These are phyloP conservation scores for Elegia similella DNA, from an alignment of 2,888 invertebrate species.

Conservation along the genomic window DNA sequence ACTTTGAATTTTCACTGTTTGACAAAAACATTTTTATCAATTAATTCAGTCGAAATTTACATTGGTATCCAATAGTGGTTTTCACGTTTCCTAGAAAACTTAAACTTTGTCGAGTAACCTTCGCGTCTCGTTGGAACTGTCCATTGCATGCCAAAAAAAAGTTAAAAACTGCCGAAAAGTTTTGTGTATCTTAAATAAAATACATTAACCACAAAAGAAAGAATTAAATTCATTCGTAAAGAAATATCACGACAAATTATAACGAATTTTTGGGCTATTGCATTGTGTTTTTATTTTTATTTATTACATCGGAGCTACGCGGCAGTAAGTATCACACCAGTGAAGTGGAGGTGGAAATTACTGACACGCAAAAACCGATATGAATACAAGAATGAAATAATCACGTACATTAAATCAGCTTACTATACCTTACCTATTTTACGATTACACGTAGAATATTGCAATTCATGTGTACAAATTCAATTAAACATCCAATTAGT, in stretches of 20 bases:
- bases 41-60: conserved; percentile 50
- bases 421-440: conserved; percentile 76
- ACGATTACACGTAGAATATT: conserved; percentile 66
- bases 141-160: conserved; percentile 63
- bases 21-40: conserved; percentile 48
- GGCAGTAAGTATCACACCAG: conserved; percentile 30
- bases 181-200: conserved; percentile 64
- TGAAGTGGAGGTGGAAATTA: conserved; percentile 26
- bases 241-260: conserved; percentile 62
- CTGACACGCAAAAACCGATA: conserved; percentile 50
- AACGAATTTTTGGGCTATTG: conserved; percentile 79
- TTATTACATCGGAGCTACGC: conserved; percentile 54
- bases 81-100: conserved; percentile 76
- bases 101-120: conserved; percentile 63
- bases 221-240: conserved; percentile 47
- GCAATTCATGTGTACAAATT: conserved; percentile 49
- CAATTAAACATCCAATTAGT: conserved; percentile 31
- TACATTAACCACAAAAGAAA: conserved; percentile 40
- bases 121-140: conserved; percentile 60
- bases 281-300: conserved; percentile 64
- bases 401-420: conserved; percentile 80
- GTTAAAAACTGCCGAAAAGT: conserved; percentile 64
- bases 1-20: conserved; percentile 62
- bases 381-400: conserved; percentile 78
- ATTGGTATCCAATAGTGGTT: conserved; percentile 53